These are phyloP conservation scores for Lysiphlebus fabarum DNA, from an alignment of 1,140 invertebrate species.

Conservation along the genomic window DNA sequence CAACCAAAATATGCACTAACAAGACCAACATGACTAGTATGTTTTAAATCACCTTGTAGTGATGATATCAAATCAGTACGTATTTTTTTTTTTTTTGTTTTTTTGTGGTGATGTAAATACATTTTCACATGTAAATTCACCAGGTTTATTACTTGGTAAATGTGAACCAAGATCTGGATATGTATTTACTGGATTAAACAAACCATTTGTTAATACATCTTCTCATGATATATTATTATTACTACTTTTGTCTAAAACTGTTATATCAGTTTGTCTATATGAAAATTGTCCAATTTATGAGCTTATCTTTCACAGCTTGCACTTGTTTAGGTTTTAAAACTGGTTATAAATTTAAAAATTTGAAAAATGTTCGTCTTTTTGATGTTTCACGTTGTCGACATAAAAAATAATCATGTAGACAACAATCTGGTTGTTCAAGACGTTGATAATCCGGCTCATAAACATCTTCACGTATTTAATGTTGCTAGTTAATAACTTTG, in stretches of 20 bases:
- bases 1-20: slow-evolving; percentile 97
- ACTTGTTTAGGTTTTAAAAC: slow-evolving; percentile 91
- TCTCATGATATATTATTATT: slow-evolving; percentile 71
- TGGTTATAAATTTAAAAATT: slow-evolving; percentile 75
- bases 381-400: slow-evolving; percentile 92
- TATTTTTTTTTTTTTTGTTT: slow-evolving; percentile 70
- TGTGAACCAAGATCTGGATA: slow-evolving; percentile 83
- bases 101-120: slow-evolving; percentile 62
- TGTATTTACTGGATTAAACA: slow-evolving; percentile 86
- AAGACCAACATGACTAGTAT: slow-evolving; percentile 92
- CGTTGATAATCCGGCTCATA: slow-evolving; percentile 88
- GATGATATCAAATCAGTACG: slow-evolving; percentile 92
- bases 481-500: slow-evolving; percentile 86
- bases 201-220: slow-evolving; percentile 76
- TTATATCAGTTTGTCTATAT: slow-evolving; percentile 86
- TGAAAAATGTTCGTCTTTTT: slow-evolving; percentile 87
- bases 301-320: slow-evolving; percentile 66
- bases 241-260: slow-evolving; percentile 84
- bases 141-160: slow-evolving; percentile 66
- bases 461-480: slow-evolving; percentile 93
- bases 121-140: slow-evolving; percentile 59
- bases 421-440: slow-evolving; percentile 89
- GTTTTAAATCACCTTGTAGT: slow-evolving; percentile 94
- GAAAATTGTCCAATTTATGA: slow-evolving; percentile 67
- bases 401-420: slow-evolving; percentile 88